Base-by-base conservation (phyloP, 2,797 vertebrate genomes). In the Coreius guichenoti region DNA sequence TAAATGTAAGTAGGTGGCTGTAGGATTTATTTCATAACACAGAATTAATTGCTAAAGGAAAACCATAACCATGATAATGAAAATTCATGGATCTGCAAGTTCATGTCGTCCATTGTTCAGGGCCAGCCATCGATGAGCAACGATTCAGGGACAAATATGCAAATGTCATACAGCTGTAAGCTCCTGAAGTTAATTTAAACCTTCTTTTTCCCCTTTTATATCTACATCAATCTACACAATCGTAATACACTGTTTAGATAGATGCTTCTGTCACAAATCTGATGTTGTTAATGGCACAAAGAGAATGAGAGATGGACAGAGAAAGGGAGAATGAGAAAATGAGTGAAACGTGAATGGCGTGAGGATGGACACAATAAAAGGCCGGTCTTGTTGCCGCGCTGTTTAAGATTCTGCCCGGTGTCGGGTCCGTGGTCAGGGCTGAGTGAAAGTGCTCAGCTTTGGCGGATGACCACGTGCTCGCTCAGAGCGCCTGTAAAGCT, bases 401-500 rank as follows among this genome's bases (percentile, higher is more conserved):
- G 91, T 95, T 95, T 95, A 95, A 94, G 93, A 96, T 95, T 96
- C 94, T 93, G 92, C 93, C 81, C 54, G 74, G 74, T 47, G 73
- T 68, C 65, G 65, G 75, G 74, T 85, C 67, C 6, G 67, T 61
- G 83, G 76, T 79, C 83, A 80, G 77, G 43, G 13, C 77, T 74
- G 56, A 85, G 68, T 61, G 77, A 80, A 45, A 85, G 77, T 33
- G 75, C 43, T 51, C 56, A 33, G 84, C 81, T 81, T 79, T 85
- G 85, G 80, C 85, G 82, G 82, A 77, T 69, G 77, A 90, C 74
- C 81, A 83, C 94, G 95, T 94, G 95, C 95, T 92, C 91, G 91
- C 93, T 96, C 95, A 95, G 92, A 92, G 93, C 92, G 91, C 90
- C 92, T 95, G 95, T 94, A 92, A 92, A 92, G 93, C 93, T 94